These are phyloP conservation scores for Globodera rostochiensis DNA, from an alignment of 1,140 invertebrate genomes.

Conservation along the genomic window DNA sequence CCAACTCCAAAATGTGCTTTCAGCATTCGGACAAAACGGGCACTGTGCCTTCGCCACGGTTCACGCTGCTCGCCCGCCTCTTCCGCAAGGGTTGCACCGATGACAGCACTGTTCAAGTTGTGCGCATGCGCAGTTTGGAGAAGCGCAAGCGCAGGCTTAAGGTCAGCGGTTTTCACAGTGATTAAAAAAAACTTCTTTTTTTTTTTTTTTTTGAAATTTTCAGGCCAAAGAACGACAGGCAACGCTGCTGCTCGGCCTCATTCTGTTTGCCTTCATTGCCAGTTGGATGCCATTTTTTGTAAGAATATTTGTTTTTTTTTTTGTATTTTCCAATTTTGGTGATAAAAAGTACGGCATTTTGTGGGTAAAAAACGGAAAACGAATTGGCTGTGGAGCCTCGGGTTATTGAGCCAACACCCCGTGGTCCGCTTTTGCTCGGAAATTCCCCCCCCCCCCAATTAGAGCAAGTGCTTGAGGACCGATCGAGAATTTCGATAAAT, in stretches of 20 bases:
- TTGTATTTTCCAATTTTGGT: too few relatives aligned
- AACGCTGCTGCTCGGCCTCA: constrained; percentile 91
- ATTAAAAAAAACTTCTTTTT: too few relatives aligned
- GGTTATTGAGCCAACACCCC: too few relatives aligned
- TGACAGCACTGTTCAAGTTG: constrained; percentile 21
- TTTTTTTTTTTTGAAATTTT: not conserved
- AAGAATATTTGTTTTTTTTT: constrained; percentile 24
- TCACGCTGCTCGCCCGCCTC: not conserved
- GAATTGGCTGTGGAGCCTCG: too few relatives aligned
- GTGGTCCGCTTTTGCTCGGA: too few relatives aligned
- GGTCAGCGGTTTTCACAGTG: constrained; percentile 68
- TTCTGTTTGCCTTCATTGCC: constrained; percentile 97
- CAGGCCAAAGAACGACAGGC: constrained; percentile 85
- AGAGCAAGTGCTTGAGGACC: too few relatives aligned
- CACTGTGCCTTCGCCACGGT: not conserved
- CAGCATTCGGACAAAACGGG: not conserved
- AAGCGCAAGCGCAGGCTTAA: constrained; percentile 79
- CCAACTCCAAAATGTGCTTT: not conserved
- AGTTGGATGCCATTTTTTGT: constrained; percentile 99
- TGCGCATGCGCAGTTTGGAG: constrained; percentile 49
- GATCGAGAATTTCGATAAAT: too few relatives aligned
- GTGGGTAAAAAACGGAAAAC: too few relatives aligned
- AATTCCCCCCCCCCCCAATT: too few relatives aligned
- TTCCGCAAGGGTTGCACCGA: constrained; percentile 11
- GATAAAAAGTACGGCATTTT: too few relatives aligned